phyloP scores from a whole-genome alignment of 2,888 invertebrate species.

The Periphyllus acericola region DNA sequence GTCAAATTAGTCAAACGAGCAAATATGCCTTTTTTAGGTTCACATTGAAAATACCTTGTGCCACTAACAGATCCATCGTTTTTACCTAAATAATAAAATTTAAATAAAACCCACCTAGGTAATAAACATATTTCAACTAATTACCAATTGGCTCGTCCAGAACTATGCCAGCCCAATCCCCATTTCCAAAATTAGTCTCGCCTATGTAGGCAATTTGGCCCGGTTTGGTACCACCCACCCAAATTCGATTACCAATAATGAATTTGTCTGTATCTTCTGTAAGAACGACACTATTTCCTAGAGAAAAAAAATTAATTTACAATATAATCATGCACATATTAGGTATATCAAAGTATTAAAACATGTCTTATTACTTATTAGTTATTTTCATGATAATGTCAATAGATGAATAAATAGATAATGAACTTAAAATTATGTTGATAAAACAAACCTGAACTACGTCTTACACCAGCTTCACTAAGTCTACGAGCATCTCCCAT shows the following conservation, averaged over 20 bases:
- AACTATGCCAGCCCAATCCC: slow-evolving; percentile 98
- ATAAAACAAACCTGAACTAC: slow-evolving; percentile 76
- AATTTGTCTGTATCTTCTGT: slow-evolving; percentile 94
- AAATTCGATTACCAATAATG: slow-evolving; percentile 93
- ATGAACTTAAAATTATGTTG: neutral
- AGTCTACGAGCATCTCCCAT: slow-evolving; percentile 80
- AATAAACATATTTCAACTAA: slow-evolving; percentile 13
- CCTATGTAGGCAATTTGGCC: slow-evolving; percentile 94
- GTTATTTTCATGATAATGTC: neutral
- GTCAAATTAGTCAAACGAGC: slow-evolving; percentile 78
- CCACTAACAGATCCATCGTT: slow-evolving; percentile 96
- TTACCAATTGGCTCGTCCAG: slow-evolving; percentile 93
- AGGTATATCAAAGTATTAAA: neutral
- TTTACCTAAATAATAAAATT: slow-evolving; percentile 76
- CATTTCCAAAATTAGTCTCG: slow-evolving; percentile 95
- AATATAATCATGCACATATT: neutral
- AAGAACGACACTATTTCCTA: slow-evolving; percentile 85
- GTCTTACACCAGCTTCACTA: slow-evolving; percentile 79
- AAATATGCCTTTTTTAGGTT: slow-evolving; percentile 92
- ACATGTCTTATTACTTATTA: neutral
- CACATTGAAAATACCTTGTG: slow-evolving; percentile 92
- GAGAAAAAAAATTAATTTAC: slow-evolving; percentile 65
- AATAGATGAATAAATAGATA: neutral
- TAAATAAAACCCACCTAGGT: neutral
- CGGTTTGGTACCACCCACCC: slow-evolving; percentile 91